Evolutionary conservation across 2,113 vertebrate genomes (phyloP).

Genomic region (Hystrix brachyura): DNA sequence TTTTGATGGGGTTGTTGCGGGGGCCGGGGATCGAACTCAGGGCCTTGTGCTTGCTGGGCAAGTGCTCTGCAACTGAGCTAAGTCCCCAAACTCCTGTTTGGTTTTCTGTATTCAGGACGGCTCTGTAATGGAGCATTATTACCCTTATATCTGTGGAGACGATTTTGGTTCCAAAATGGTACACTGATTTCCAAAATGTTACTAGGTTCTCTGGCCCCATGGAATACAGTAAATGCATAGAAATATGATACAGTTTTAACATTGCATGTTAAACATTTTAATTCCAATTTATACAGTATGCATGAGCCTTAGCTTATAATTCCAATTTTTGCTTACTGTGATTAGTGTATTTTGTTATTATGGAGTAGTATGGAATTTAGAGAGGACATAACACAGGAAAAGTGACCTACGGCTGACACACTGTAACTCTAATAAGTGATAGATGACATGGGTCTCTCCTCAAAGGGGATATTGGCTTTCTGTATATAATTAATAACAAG

Average conservation of each 20-base stretch:
- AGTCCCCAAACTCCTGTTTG: background rate
- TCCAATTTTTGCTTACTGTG: slow-evolving; percentile 66
- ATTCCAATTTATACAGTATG: background rate
- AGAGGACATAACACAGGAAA: slow-evolving; percentile 59
- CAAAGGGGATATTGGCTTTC: slow-evolving; percentile 89
- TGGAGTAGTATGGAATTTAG: slow-evolving; percentile 59
- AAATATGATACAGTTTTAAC: slow-evolving; percentile 19
- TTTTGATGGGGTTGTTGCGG: too few species aligned
- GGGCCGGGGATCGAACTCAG: too few species aligned
- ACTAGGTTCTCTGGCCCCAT: background rate
- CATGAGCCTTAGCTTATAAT: background rate
- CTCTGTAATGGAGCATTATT: background rate
- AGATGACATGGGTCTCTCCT: slow-evolving; percentile 82
- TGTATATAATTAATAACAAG: slow-evolving; percentile 92
- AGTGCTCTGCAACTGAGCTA: too few species aligned
- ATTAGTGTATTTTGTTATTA: slow-evolving; percentile 48
- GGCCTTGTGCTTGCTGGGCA: too few species aligned
- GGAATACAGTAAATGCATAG: background rate
- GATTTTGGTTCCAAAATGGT: slow-evolving; percentile 32
- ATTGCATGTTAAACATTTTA: slow-evolving; percentile 31
- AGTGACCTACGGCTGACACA: slow-evolving; percentile 81
- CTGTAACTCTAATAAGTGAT: slow-evolving; percentile 83
- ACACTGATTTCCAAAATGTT: slow-evolving; percentile 26
- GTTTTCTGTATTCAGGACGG: background rate
- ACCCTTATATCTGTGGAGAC: background rate